Conservation (phyloP, 2,888 invertebrate species). For the Drosophila paramelanica region DNA sequence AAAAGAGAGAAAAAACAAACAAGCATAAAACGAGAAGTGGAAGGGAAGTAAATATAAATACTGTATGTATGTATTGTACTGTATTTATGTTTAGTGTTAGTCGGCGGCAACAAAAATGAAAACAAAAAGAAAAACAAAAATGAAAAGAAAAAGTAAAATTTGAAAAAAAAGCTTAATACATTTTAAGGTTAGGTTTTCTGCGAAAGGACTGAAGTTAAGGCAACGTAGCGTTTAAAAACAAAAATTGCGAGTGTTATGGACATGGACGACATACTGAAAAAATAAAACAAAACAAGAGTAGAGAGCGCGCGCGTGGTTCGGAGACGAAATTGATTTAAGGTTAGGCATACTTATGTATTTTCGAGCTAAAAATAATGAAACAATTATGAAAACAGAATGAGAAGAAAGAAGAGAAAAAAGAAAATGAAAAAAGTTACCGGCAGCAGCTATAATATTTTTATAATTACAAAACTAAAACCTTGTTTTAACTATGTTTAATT, state of each 20-base stretch:
- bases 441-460: constrained; percentile 71
- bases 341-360: constrained; percentile 71
- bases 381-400: constrained; percentile 4
- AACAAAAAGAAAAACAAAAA: constrained; percentile 35
- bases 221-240: constrained; percentile 82
- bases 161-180: constrained; percentile 72
- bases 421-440: constrained; percentile 24
- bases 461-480: constrained; percentile 60
- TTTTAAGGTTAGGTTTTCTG: constrained; percentile 81
- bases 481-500: constrained; percentile 71
- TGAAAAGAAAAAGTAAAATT: constrained; percentile 18
- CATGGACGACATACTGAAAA: constrained; percentile 55
- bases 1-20: constrained; percentile 3
- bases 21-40: neutral
- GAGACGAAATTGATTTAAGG: constrained; percentile 72
- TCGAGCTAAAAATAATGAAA: constrained; percentile 59
- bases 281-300: constrained; percentile 9
- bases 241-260: constrained; percentile 79
- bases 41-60: constrained; percentile 37
- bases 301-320: constrained; percentile 26
- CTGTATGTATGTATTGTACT: constrained; percentile 60
- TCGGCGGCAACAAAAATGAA: constrained; percentile 51
- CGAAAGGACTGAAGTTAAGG: constrained; percentile 84
- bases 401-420: constrained; percentile 8
- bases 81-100: constrained; percentile 73